Conservation (phyloP, 1,140 invertebrate species). For the Drosophila oshimai region DNA sequence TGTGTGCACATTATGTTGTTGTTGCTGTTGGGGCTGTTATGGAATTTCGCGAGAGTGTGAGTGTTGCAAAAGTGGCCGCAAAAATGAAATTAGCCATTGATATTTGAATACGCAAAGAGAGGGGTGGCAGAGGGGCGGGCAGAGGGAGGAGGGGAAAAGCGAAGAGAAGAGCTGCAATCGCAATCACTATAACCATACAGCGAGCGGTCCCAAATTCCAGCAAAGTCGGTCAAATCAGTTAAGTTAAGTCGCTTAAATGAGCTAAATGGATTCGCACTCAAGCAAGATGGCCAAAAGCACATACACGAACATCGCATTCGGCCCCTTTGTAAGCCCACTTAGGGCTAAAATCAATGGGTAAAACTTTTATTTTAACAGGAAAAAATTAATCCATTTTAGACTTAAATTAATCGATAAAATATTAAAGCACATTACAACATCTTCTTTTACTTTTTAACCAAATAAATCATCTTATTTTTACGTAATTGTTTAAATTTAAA, state of each 20-base stretch:
- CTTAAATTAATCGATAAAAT: no score
- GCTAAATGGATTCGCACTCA: conserved; percentile 28
- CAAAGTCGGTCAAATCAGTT: conserved; percentile 37
- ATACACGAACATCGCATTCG: background rate
- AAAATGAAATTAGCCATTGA: conserved; percentile 63
- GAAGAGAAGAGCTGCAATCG: background rate
- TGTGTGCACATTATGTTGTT: conserved; percentile 38
- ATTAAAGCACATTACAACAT: no score
- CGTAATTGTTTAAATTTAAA: no score
- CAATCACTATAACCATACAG: conserved; percentile 16
- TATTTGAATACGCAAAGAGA: conserved; percentile 47
- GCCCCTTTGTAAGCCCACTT: background rate
- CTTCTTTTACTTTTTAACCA: no score
- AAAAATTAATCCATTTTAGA: no score
- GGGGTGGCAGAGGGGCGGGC: no score
- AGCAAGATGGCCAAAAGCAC: conserved; percentile 8
- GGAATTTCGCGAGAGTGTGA: conserved; percentile 48
- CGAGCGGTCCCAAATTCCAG: conserved; percentile 7
- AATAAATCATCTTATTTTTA: no score
- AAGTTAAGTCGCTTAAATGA: conserved; percentile 20
- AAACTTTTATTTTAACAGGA: no score
- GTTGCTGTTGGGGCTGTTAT: conserved; percentile 17
- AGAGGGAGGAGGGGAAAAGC: no score
- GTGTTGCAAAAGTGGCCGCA: conserved; percentile 71
- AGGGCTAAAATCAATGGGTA: background rate